phyloP scores from a whole-genome alignment of 2,797 vertebrate genomes.

The Eulemur rubriventer region DNA sequence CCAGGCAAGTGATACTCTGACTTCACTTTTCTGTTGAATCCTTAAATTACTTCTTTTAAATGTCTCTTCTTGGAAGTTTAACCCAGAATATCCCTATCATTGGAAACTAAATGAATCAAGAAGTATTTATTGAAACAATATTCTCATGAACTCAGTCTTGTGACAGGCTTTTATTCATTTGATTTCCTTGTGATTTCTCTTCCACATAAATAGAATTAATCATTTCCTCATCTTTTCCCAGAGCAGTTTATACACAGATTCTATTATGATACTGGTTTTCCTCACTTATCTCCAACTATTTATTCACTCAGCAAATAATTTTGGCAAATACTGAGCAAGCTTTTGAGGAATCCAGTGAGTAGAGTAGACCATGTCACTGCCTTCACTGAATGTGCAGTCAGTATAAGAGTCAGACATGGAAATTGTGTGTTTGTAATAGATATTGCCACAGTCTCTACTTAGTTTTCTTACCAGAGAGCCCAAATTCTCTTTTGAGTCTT shows the following conservation, averaged over 20 bases:
- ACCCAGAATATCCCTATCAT: neutral
- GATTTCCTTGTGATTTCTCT: neutral
- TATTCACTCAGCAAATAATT: neutral
- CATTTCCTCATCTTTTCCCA: neutral
- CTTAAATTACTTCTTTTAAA: neutral
- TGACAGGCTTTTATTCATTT: neutral
- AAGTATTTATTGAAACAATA: neutral
- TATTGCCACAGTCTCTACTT: neutral
- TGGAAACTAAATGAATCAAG: neutral
- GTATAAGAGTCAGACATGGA: neutral
- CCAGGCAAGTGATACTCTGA: neutral
- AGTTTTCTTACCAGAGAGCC: neutral
- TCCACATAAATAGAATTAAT: neutral
- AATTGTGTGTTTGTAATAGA: neutral
- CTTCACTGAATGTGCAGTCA: neutral
- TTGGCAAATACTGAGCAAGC: neutral
- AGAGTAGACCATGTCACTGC: neutral
- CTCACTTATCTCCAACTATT: neutral
- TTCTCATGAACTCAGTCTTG: neutral
- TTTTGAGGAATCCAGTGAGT: neutral
- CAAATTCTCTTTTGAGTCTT: neutral
- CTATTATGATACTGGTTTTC: neutral
- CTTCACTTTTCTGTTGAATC: neutral
- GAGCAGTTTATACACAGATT: neutral
- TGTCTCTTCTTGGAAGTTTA: neutral